Percentiles rank a stretch among this genome's conserved stretches.
These are phyloP conservation scores for Aphyosemion australe DNA, from an alignment of 2,113 vertebrate species.

Conservation along the genomic window DNA sequence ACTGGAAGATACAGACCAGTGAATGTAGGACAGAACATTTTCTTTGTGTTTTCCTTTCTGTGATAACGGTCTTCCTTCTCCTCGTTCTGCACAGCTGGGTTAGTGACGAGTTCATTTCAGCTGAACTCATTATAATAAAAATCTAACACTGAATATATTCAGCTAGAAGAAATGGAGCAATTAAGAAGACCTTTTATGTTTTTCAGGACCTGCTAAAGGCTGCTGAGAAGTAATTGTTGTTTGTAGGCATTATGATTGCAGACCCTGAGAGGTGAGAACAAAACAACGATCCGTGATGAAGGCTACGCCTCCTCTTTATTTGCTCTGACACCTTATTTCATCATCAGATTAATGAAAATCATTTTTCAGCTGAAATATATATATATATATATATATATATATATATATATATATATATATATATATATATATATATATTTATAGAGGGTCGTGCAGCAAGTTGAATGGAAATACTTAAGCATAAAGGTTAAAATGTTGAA, in stretches of 20 bases:
- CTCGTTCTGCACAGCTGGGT: conserved; percentile 5
- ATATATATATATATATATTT: too few relatives aligned
- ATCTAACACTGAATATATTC: conserved; percentile 25
- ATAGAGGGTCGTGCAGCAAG: neutral
- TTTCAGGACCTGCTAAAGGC: conserved; percentile 24
- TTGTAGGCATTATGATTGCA: conserved; percentile 44
- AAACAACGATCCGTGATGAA: conserved; percentile 12
- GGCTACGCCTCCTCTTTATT: conserved; percentile 42
- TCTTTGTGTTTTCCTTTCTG: conserved; percentile 16
- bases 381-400: too few relatives aligned
- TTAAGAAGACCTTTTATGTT: conserved; percentile 10
- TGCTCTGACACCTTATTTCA: conserved; percentile 47
- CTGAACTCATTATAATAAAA: conserved; percentile 38
- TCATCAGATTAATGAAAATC: conserved; percentile 30
- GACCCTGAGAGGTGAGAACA: conserved; percentile 19
- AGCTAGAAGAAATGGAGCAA: conserved; percentile 22
- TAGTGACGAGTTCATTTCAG: conserved; percentile 13
- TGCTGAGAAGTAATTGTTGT: conserved; percentile 57
- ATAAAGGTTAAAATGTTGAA: neutral
- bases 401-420: too few relatives aligned
- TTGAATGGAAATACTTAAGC: neutral
- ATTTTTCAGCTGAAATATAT: too few relatives aligned
- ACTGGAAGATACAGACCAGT: conserved; percentile 15
- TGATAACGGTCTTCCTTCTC: neutral
- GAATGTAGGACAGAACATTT: conserved; percentile 1